Evolutionary conservation across 2,888 invertebrate genomes (phyloP).

Genomic region (Apotomis capreana): DNA sequence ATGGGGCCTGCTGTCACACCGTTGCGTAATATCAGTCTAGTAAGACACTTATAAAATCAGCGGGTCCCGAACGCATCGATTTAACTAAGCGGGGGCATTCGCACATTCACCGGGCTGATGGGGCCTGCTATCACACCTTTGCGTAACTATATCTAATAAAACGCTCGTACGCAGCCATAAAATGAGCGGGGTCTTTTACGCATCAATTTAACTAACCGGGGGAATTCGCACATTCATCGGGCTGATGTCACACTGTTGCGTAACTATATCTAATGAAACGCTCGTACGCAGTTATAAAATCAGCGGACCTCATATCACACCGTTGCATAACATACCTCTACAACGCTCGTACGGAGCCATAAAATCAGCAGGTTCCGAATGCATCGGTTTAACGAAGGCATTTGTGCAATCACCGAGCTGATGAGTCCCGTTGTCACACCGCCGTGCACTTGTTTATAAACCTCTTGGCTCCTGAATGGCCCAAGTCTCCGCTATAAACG

Average conservation of each 20-base stretch:
- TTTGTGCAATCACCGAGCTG: too few relatives aligned
- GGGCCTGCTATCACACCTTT: slow-evolving; percentile 58
- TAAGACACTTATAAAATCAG: slow-evolving; percentile 60
- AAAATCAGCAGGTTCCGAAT: too few relatives aligned
- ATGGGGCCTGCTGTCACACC: slow-evolving; percentile 58
- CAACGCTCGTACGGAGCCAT: neutral
- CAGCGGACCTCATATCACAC: slow-evolving; percentile 56
- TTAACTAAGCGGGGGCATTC: slow-evolving; percentile 69
- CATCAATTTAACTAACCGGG: slow-evolving; percentile 73
- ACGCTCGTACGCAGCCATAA: too few relatives aligned
- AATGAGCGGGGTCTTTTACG: slow-evolving; percentile 29
- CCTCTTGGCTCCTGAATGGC: too few relatives aligned
- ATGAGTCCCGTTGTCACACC: too few relatives aligned
- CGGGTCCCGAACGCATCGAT: slow-evolving; percentile 71
- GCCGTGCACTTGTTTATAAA: too few relatives aligned
- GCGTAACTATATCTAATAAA: slow-evolving; percentile 42
- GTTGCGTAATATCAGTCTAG: slow-evolving; percentile 46
- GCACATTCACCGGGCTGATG: slow-evolving; percentile 62
- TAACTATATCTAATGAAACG: slow-evolving; percentile 33
- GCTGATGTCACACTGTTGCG: slow-evolving; percentile 63
- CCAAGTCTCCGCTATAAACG: too few relatives aligned
- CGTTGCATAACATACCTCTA: slow-evolving; percentile 47
- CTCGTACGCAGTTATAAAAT: too few relatives aligned
- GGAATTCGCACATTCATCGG: slow-evolving; percentile 66
- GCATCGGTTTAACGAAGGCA: too few relatives aligned